These are phyloP conservation scores for Tarsius wallacei DNA, from an alignment of 2,797 vertebrate genomes.

Conservation along the genomic window DNA sequence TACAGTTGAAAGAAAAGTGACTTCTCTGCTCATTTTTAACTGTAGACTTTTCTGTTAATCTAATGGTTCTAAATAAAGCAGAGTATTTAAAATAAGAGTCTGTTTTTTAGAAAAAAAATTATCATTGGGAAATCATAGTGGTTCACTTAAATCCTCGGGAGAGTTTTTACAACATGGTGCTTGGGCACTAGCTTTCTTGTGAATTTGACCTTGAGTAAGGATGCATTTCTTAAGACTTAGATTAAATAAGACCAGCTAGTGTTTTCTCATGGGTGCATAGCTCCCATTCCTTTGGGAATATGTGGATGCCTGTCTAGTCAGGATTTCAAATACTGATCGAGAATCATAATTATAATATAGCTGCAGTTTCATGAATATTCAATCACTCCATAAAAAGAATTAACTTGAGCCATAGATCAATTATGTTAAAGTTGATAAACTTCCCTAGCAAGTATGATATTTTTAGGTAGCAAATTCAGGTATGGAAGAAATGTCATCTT, in stretches of 20 bases:
- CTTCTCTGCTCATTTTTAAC: slow-evolving; percentile 57
- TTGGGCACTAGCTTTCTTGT: not conserved
- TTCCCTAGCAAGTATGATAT: slow-evolving; percentile 60
- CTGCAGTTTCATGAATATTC: slow-evolving; percentile 79
- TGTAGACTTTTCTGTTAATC: slow-evolving; percentile 79
- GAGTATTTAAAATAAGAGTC: slow-evolving; percentile 74
- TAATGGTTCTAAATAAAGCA: slow-evolving; percentile 74
- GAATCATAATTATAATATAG: slow-evolving; percentile 75
- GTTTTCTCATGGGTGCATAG: slow-evolving; percentile 26
- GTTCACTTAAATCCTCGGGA: slow-evolving; percentile 55
- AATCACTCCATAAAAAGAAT: slow-evolving; percentile 71
- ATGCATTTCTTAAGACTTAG: slow-evolving; percentile 35
- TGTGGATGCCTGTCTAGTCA: slow-evolving; percentile 50
- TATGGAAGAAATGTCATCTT: slow-evolving; percentile 62
- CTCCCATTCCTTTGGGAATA: not conserved
- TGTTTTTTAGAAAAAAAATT: slow-evolving; percentile 71
- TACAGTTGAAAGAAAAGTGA: not conserved
- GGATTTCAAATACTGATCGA: slow-evolving; percentile 59
- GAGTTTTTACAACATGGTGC: not conserved
- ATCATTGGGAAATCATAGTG: slow-evolving; percentile 67
- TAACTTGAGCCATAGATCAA: slow-evolving; percentile 73
- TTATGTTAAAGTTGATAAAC: slow-evolving; percentile 73
- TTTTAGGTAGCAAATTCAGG: slow-evolving; percentile 66
- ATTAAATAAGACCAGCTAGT: slow-evolving; percentile 49
- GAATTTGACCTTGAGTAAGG: slow-evolving; percentile 46